Evolutionary conservation across 2,797 vertebrate species (phyloP), one percentile per base, ranked within the genome.

Genomic region (Pangasius krempfi): DNA sequence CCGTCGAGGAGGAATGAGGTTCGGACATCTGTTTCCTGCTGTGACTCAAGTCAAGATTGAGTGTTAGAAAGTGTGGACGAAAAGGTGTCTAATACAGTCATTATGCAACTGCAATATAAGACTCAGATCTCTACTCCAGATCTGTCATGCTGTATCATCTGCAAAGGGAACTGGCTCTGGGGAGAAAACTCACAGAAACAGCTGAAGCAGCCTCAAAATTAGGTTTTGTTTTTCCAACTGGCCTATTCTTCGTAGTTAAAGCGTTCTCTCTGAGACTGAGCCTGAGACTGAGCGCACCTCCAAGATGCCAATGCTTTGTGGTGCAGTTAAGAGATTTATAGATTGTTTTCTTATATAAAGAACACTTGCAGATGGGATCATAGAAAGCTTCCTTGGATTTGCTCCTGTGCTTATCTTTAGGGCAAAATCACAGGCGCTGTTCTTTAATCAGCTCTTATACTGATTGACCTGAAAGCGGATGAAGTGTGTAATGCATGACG

Each of bases 21-120:
- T 89, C 88, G 92, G 92, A 93, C 92, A 94, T 95, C 93, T 95
- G 94, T 91, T 93, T 94, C 92, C 89, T 90, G 87, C 90, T 85
- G 66, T 16, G 88, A 88, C 13, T 92, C 78, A 52, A 88, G 60
- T 87, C 86, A 30, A 47, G 88, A 88, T 87, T 14, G 80, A 93
- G 92, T 89, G 84, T 88, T 86, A 88, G 90, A 93, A 91, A 93
- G 91, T 92, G 88, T 92, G 88, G 89, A 91, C 85, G 66, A 91
- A 90, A 87, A 73, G 73, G 86, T 82, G 73, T 66, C 87, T 80
- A 84, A 85, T 73, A 75, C 5, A 6, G 87, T 93, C 90, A 90
- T 92, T 90, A 86, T 72, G 70, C 78, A 30, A 56, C 85, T 12
- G 86, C 88, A 87, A 92, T 91, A 52, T 68, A 92, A 86, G 37